Evolutionary conservation across 2,888 invertebrate species (phyloP).

Genomic region (Agelastica alni): DNA sequence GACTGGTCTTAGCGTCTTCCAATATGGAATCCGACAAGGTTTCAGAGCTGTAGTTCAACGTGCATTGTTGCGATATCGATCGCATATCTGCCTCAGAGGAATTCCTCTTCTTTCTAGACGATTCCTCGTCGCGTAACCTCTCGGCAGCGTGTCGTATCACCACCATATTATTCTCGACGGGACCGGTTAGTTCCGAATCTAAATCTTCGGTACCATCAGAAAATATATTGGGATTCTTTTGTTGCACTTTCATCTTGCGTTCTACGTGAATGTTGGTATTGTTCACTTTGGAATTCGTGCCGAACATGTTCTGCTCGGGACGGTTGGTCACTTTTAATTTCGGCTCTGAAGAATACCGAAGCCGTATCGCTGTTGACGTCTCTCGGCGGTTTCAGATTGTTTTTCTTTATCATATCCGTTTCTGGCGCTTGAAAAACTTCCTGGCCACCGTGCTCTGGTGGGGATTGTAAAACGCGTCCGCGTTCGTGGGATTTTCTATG

Average conservation of each 20-base stretch:
- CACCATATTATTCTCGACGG: constrained; percentile 50
- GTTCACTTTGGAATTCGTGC: constrained; percentile 76
- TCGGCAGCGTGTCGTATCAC: constrained; percentile 49
- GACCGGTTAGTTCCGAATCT: constrained; percentile 48
- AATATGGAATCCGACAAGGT: constrained; percentile 54
- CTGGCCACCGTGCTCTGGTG: constrained; percentile 92
- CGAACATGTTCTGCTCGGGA: constrained; percentile 64
- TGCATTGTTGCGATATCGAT: constrained; percentile 73
- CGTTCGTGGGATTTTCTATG: constrained; percentile 62
- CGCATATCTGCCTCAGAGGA: constrained; percentile 56
- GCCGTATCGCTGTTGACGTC: constrained; percentile 62
- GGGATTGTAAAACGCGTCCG: constrained; percentile 88
- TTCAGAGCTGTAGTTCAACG: constrained; percentile 67
- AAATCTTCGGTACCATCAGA: constrained; percentile 67
- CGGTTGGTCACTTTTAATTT: constrained; percentile 56
- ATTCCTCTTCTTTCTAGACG: constrained; percentile 43
- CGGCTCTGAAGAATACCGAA: constrained; percentile 41
- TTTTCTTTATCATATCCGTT: constrained; percentile 72
- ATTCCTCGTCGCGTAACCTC: constrained; percentile 44
- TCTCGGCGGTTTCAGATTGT: constrained; percentile 65
- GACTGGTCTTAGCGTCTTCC: constrained; percentile 44
- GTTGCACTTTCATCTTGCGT: constrained; percentile 63
- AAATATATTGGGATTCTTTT: constrained; percentile 69
- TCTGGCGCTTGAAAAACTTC: constrained; percentile 88
- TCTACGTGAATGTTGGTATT: constrained; percentile 81